phyloP scores from a whole-genome alignment of 2,113 vertebrate species.

The Oryzias melastigma region DNA sequence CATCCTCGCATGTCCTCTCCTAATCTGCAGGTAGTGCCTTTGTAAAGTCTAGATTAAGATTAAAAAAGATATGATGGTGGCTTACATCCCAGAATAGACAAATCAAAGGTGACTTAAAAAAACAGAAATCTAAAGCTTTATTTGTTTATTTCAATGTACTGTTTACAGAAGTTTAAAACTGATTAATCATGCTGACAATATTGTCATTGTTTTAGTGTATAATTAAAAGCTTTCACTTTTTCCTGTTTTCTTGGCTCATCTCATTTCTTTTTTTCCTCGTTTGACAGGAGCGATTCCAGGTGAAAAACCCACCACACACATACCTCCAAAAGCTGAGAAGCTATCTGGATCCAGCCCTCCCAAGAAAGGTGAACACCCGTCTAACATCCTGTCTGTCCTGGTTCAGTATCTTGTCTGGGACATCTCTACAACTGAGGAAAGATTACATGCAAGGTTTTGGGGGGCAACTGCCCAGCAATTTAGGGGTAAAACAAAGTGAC shows the following conservation, averaged over 20 bases:
- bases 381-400: conserved; percentile 19
- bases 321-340: conserved; percentile 95
- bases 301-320: conserved; percentile 97
- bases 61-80: not conserved
- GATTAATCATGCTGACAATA: too few species aligned
- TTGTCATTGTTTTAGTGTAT: not conserved
- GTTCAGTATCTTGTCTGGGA: conserved; percentile 44
- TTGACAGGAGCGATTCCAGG: conserved; percentile 92
- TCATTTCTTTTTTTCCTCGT: conserved; percentile 25
- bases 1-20: not conserved
- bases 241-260: conserved; percentile 11
- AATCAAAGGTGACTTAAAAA: too few species aligned
- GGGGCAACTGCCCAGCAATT: conserved; percentile 24
- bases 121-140: not conserved
- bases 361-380: conserved; percentile 88
- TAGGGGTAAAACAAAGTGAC: conserved; percentile 20
- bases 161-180: not conserved
- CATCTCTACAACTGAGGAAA: conserved; percentile 50
- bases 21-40: not conserved
- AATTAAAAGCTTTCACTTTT: not conserved
- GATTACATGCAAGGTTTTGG: conserved; percentile 16
- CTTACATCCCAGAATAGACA: too few species aligned
- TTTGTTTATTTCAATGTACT: not conserved
- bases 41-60: not conserved
- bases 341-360: conserved; percentile 94